These are phyloP conservation scores for Drosophila antonietae DNA, from an alignment of 2,888 invertebrate species.

Conservation along the genomic window DNA sequence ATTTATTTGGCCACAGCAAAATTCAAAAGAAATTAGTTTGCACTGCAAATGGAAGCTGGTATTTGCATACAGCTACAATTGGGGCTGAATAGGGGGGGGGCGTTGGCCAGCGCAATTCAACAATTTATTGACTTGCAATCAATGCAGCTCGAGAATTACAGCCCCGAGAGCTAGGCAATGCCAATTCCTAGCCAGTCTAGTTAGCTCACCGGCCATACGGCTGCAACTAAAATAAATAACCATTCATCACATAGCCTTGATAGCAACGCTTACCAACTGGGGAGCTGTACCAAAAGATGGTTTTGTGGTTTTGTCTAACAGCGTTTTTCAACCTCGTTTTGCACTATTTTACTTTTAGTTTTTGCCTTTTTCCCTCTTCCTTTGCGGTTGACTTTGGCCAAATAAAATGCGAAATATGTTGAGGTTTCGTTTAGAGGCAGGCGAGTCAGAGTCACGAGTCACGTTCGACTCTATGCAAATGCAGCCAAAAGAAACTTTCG, in stretches of 20 bases:
- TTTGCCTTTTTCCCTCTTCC: neutral
- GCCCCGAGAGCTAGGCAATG: conserved; percentile 36
- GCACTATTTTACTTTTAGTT: neutral
- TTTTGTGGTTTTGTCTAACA: conserved; percentile 29
- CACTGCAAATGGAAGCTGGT: conserved; percentile 9
- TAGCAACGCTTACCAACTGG: conserved; percentile 11
- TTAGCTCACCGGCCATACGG: conserved; percentile 10
- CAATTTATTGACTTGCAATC: conserved; percentile 75
- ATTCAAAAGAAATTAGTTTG: conserved; percentile 8
- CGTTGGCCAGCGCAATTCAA: conserved; percentile 52
- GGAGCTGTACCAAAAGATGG: conserved; percentile 13
- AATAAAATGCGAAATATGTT: conserved; percentile 51
- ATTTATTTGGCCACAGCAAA: neutral
- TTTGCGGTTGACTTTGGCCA: conserved; percentile 48
- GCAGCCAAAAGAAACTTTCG: conserved; percentile 30
- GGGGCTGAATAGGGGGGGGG: neutral
- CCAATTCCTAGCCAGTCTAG: conserved; percentile 4
- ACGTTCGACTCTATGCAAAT: conserved; percentile 59
- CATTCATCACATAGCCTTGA: conserved; percentile 50
- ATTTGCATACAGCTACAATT: conserved; percentile 23
- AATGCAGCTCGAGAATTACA: conserved; percentile 39
- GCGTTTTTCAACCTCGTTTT: conserved; percentile 12
- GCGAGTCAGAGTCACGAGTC: conserved; percentile 49
- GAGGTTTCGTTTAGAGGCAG: conserved; percentile 24
- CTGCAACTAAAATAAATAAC: conserved; percentile 49